Evolutionary conservation across 2,113 vertebrate species (phyloP).

Genomic region (Bos indicus): DNA sequence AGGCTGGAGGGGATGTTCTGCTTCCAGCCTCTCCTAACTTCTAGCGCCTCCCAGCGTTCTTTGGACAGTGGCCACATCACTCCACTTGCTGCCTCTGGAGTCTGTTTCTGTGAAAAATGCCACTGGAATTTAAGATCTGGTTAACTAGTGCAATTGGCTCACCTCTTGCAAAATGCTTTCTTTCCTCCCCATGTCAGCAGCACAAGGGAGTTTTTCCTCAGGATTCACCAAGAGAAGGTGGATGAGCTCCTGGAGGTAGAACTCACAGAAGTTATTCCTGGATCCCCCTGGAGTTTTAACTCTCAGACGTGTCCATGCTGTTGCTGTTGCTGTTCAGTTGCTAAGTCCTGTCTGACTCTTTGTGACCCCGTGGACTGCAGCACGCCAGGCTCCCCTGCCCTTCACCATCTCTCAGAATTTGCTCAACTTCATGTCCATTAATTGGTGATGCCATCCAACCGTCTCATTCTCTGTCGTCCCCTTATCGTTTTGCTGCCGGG

Average conservation of each 20-base stretch:
- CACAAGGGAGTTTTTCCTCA: fast-evolving
- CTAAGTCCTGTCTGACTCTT: background rate
- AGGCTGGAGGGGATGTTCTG: background rate
- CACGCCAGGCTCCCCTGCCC: background rate
- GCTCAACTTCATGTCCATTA: background rate
- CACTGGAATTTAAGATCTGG: background rate
- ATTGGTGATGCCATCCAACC: background rate
- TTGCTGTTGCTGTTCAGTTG: background rate
- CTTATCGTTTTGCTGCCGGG: background rate
- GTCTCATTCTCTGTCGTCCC: background rate
- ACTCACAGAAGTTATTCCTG: fast-evolving
- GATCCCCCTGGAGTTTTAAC: background rate
- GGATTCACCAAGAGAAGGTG: background rate
- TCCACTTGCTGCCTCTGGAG: background rate
- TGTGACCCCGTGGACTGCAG: background rate
- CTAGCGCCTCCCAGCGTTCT: background rate
- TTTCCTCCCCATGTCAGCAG: background rate
- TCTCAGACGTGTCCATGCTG: background rate
- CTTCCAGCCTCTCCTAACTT: background rate
- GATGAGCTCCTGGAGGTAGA: too few species aligned
- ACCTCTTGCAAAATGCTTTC: fast-evolving
- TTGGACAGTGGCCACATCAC: background rate
- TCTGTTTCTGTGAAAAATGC: background rate
- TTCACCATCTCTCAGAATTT: background rate
- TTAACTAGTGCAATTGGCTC: background rate